Conservation (phyloP, 2,797 vertebrate genomes). For the Acrossocheilus wenchowensis region DNA sequence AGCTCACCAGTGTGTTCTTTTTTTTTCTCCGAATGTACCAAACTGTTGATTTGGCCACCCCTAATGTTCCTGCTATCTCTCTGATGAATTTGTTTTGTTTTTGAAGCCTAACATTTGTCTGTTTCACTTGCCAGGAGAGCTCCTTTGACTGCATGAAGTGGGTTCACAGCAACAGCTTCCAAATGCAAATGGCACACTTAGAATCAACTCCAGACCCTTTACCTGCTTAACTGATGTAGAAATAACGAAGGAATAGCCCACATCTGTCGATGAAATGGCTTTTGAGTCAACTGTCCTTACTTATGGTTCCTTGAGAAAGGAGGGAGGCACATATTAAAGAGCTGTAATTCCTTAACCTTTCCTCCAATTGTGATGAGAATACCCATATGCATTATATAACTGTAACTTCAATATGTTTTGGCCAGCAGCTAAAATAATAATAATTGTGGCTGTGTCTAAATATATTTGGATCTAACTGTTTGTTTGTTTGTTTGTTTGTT, state of each 20-base stretch:
- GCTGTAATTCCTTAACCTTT: background rate
- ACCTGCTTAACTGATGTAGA: background rate
- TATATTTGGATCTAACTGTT: background rate
- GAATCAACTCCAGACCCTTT: background rate
- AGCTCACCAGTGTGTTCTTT: too few relatives aligned
- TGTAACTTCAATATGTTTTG: background rate
- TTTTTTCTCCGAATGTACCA: too few relatives aligned
- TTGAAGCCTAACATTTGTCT: background rate
- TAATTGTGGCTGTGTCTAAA: background rate
- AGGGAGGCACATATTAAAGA: background rate
- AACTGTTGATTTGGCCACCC: too few relatives aligned
- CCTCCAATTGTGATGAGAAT: background rate
- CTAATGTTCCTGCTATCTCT: background rate
- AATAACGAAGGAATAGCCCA: background rate
- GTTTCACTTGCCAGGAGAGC: background rate
- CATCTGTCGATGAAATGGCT: background rate
- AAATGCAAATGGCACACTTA: background rate
- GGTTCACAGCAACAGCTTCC: background rate
- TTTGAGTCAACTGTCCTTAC: background rate
- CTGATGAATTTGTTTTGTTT: background rate
- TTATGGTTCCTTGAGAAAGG: background rate
- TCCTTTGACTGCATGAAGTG: too few relatives aligned
- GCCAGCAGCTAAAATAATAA: background rate
- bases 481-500: too few relatives aligned
- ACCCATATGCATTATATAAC: background rate